Evolutionary conservation across 2,888 invertebrate genomes (phyloP).

Genomic region (Athalia circularis): DNA sequence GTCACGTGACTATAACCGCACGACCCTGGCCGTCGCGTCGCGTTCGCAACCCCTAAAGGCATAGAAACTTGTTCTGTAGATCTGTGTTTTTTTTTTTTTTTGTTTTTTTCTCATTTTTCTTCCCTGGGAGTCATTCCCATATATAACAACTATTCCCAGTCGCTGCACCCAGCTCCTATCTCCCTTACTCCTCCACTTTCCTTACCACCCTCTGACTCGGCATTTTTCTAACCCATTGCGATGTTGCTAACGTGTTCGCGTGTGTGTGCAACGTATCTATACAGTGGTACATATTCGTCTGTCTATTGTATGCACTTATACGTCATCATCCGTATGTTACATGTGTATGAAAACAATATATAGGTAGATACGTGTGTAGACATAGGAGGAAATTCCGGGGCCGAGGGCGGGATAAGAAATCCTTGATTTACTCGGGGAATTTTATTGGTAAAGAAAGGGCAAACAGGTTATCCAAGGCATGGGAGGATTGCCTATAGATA

Average conservation of each 20-base stretch:
- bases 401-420: slow-evolving; percentile 46
- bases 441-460: slow-evolving; percentile 58
- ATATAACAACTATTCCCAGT: slow-evolving; percentile 24
- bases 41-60: background rate
- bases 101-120: background rate
- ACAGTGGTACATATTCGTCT: no score
- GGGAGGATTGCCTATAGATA: slow-evolving; percentile 58
- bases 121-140: background rate
- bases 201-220: slow-evolving; percentile 51
- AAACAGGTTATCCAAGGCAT: slow-evolving; percentile 61
- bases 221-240: slow-evolving; percentile 48
- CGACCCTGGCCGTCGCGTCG: background rate
- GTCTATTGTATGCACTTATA: no score
- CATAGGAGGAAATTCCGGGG: slow-evolving; percentile 25
- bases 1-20: background rate
- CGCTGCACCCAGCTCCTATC: no score
- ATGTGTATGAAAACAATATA: background rate
- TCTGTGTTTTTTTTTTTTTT: background rate
- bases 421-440: slow-evolving; percentile 62
- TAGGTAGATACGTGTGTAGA: slow-evolving; percentile 4
- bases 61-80: slow-evolving; percentile 12
- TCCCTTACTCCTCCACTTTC: no score
- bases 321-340: no score
- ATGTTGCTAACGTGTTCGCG: slow-evolving; percentile 21
- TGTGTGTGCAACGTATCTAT: no score